Conservation (phyloP, 2,888 invertebrate species). For the Drosophila kambysellisi region DNA sequence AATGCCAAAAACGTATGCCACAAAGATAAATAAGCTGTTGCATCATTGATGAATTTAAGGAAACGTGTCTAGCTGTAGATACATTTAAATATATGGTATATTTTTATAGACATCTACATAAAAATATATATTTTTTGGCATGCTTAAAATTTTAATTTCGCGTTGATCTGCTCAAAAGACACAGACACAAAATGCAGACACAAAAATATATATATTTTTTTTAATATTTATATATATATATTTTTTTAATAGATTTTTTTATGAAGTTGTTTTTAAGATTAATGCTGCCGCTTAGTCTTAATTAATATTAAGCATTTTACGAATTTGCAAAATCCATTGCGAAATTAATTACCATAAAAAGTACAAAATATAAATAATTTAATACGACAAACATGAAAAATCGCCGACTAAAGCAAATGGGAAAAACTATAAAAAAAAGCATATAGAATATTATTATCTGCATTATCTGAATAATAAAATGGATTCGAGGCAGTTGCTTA, state of each 20-base stretch:
- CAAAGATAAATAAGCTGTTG: background rate
- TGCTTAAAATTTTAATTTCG: conserved; percentile 13
- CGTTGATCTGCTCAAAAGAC: conserved; percentile 15
- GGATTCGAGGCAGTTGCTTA: background rate
- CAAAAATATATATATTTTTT: background rate
- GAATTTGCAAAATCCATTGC: conserved; percentile 2
- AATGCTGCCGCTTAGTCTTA: conserved; percentile 35
- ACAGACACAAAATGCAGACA: background rate
- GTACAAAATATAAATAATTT: background rate
- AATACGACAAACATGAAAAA: background rate
- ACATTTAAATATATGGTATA: background rate
- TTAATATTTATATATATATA: background rate
- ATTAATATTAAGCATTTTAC: conserved; percentile 17
- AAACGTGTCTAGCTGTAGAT: background rate
- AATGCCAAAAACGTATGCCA: background rate
- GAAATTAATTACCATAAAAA: conserved; percentile 34
- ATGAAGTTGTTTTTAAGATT: conserved; percentile 33
- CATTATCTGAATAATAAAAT: background rate
- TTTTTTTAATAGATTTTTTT: conserved; percentile 10
- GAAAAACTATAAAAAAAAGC: background rate
- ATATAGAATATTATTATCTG: background rate
- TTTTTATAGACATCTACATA: background rate
- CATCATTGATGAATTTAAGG: background rate
- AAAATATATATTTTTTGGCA: background rate
- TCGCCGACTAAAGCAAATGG: background rate